A percentile compares a stretch with the other conserved stretches of the same genome.
Evolutionary conservation across 2,797 vertebrate genomes (phyloP).

Genomic region (Rhinichthys osculus): DNA sequence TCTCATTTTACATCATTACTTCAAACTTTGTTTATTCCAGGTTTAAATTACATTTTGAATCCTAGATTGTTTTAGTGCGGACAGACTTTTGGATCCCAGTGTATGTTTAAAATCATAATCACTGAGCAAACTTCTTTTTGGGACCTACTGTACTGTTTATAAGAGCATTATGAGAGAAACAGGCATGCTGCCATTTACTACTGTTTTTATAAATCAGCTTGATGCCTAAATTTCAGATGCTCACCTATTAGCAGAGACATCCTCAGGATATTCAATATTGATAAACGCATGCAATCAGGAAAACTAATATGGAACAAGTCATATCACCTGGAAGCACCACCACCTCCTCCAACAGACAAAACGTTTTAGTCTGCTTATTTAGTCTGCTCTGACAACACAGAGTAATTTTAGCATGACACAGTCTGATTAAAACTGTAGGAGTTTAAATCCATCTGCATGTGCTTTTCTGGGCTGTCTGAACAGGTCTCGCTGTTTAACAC

Average conservation of each 20-base stretch:
- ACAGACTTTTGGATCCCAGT: background rate
- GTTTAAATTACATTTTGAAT: background rate
- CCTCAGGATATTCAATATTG: slow-evolving; percentile 40
- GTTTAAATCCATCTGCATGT: slow-evolving; percentile 33
- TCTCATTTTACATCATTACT: background rate
- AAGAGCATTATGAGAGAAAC: background rate
- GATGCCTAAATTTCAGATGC: background rate
- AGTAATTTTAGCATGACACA: slow-evolving; percentile 17
- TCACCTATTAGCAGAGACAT: slow-evolving; percentile 18
- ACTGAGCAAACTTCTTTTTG: background rate
- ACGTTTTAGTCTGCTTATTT: slow-evolving; percentile 35
- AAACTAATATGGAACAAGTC: slow-evolving; percentile 15
- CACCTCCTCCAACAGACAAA: slow-evolving; percentile 19
- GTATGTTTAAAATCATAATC: slow-evolving; percentile 2
- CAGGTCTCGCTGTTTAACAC: slow-evolving; percentile 50
- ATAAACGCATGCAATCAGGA: slow-evolving; percentile 22
- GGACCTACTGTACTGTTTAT: background rate
- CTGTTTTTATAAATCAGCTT: background rate
- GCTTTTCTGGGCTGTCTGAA: slow-evolving; percentile 16
- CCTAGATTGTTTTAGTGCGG: background rate
- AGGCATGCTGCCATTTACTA: background rate
- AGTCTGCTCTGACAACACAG: slow-evolving; percentile 19
- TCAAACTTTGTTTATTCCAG: background rate
- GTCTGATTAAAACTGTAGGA: slow-evolving; percentile 30
- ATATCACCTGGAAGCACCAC: slow-evolving; percentile 22